Evolutionary conservation across 2,797 vertebrate genomes (phyloP), one percentile per base, ranked within the genome.

Genomic region (Pangasius larnaudii): DNA sequence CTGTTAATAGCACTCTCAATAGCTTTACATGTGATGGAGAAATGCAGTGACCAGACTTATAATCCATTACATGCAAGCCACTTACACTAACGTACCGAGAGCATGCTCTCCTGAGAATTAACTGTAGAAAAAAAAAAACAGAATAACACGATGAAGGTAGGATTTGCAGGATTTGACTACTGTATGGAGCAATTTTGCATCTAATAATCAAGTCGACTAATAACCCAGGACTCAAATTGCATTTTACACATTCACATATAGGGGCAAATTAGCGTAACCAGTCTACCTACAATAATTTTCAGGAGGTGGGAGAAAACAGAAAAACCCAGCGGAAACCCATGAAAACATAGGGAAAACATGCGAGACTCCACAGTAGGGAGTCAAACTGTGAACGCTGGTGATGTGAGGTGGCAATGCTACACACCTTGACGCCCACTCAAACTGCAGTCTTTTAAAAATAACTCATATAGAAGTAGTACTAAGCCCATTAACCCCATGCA

Each of bases 1-100:
- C 59, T 83, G 46, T 77, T 89, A 89, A 83, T 58, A 30, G 85
- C 27, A 69, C n/a, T 58, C 56, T 65, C 58, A 78, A 89, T 36
- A 67, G 79, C 67, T 81, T 74, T 69, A 85, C 0, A 2, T 77
- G 67, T 33, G 59, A 86, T 69, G 72, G 49, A 39, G 58, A 74
- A 72, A 46, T 18, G 46, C 56, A 65, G 30, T 49, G 51, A 84
- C 63, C 84, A 65, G 27, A 53, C 53, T 79, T 39, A 59, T 71
- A 83, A 89, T 77, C 33, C 71, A 58, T 86, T 56, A 86, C 30
- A 82, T 79, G 67, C 79, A 58, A 65, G 27, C 24, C 80, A 84
- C 22, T 24, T 79, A 69, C 56, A 61, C 16, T 75, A 33, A 30
- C 10, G 7, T 49, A 67, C 30, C 11, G 16, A 19, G 39, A 65